Evolutionary conservation across 2,113 vertebrate genomes (phyloP).

Genomic region (Climacteris rufus): DNA sequence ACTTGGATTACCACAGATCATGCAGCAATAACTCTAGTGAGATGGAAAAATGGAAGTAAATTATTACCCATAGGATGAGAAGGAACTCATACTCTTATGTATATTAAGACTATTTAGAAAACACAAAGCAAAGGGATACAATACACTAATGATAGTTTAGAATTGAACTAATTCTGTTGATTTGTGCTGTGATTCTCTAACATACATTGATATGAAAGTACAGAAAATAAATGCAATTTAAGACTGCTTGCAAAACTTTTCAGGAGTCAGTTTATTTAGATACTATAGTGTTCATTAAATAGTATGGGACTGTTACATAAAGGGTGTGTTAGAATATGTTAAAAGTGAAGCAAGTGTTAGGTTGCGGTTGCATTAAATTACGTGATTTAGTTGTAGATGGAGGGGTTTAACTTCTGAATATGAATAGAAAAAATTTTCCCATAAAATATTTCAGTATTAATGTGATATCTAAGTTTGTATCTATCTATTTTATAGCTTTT

Average conservation of each 20-base stretch:
- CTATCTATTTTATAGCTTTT: not conserved
- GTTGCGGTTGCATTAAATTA: not conserved
- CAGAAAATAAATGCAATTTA: not conserved
- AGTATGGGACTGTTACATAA: not conserved
- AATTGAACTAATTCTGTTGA: not conserved
- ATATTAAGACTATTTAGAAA: not conserved
- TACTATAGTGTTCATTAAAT: not conserved
- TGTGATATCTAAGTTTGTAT: not conserved
- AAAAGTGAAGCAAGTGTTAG: not conserved
- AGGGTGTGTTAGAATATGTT: not conserved
- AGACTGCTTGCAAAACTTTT: not conserved
- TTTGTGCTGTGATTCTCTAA: not conserved
- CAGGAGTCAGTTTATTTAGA: not conserved
- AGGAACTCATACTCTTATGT: not conserved
- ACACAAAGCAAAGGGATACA: not conserved
- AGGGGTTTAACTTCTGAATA: not conserved
- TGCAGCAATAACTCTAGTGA: not conserved
- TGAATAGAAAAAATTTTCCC: not conserved
- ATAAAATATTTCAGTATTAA: not conserved
- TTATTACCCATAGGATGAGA: not conserved
- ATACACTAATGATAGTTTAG: not conserved
- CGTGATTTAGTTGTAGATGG: fast-evolving
- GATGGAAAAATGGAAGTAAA: not conserved
- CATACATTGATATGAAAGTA: not conserved
- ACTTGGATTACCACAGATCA: not conserved